Evolutionary conservation across 2,113 vertebrate genomes (phyloP).

Genomic region (Brienomyrus longianalis): DNA sequence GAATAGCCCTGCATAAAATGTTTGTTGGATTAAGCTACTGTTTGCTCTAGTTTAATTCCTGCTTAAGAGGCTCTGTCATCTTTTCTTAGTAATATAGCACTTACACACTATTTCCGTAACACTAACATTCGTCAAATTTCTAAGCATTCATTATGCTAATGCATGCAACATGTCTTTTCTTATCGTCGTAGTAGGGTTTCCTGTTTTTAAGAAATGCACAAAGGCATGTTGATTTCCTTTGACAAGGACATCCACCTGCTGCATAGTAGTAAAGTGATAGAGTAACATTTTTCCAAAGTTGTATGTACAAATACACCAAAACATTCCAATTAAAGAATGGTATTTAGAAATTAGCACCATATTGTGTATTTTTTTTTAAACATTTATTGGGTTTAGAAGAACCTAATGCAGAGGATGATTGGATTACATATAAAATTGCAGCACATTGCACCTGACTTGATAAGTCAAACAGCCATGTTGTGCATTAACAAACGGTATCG

Average conservation of each 20-base stretch:
- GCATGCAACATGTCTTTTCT: neutral
- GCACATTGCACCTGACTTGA: too few relatives aligned
- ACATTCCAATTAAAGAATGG: slow-evolving; percentile 29
- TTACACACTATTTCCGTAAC: neutral
- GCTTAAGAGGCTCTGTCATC: neutral
- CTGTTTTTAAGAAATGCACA: slow-evolving; percentile 23
- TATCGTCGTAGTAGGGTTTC: slow-evolving; percentile 21
- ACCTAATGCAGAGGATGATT: neutral
- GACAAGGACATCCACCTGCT: slow-evolving; percentile 18
- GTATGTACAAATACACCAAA: neutral
- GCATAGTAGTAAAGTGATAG: neutral
- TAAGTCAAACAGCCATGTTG: neutral
- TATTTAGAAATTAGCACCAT: slow-evolving; percentile 27
- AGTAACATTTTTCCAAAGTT: slow-evolving; percentile 25
- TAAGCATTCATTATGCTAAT: neutral
- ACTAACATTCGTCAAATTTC: slow-evolving; percentile 14
- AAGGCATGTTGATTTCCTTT: slow-evolving; percentile 30
- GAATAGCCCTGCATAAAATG: neutral
- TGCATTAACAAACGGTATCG: neutral
- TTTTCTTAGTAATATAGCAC: neutral
- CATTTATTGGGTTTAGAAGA: neutral
- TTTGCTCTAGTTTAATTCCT: neutral
- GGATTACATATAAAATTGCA: neutral
- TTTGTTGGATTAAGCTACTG: neutral
- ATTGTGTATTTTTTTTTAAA: neutral